Percentiles rank a stretch among this genome's conserved stretches.
Conservation (phyloP, 1,140 invertebrate genomes). For the Zaprionus tsacasi region DNA sequence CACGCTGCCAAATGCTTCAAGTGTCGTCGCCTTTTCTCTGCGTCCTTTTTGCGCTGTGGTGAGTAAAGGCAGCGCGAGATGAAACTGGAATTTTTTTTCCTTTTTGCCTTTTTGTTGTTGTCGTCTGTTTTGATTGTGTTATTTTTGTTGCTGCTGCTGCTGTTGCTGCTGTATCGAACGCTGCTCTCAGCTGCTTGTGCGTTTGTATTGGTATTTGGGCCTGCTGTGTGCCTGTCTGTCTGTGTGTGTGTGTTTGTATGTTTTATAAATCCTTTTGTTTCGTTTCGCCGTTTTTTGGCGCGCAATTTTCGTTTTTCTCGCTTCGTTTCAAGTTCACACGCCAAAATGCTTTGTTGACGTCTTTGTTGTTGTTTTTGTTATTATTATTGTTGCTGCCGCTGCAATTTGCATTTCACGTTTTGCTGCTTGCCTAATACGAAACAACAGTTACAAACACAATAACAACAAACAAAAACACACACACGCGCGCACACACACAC, state of each 20-base stretch:
- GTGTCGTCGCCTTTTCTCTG: conserved; percentile 45
- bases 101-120: not conserved
- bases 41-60: conserved; percentile 49
- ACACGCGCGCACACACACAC: conserved; percentile 23
- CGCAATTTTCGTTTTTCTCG: conserved; percentile 63
- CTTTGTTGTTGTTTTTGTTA: conserved; percentile 41
- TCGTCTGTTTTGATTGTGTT: conserved; percentile 46
- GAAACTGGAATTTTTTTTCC: conserved; percentile 50
- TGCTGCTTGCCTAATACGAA: conserved; percentile 62
- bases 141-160: not conserved
- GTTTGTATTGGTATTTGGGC: conserved; percentile 49
- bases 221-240: conserved; percentile 1
- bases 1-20: conserved; percentile 51
- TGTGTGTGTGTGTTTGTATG: conserved; percentile 11
- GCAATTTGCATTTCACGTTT: conserved; percentile 78
- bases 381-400: conserved; percentile 45
- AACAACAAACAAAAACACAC: conserved; percentile 52
- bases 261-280: conserved; percentile 75
- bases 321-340: conserved; percentile 59
- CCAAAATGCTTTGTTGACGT: conserved; percentile 61
- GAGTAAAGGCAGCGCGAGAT: conserved; percentile 28
- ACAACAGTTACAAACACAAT: conserved; percentile 53
- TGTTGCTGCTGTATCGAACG: conserved; percentile 23
- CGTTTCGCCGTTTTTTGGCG: conserved; percentile 58
- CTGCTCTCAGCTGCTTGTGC: conserved; percentile 44